A percentile compares a stretch with the other conserved stretches of the same genome.
phyloP scores from a whole-genome alignment of 1,140 invertebrate genomes.

The Aplysia californica region DNA sequence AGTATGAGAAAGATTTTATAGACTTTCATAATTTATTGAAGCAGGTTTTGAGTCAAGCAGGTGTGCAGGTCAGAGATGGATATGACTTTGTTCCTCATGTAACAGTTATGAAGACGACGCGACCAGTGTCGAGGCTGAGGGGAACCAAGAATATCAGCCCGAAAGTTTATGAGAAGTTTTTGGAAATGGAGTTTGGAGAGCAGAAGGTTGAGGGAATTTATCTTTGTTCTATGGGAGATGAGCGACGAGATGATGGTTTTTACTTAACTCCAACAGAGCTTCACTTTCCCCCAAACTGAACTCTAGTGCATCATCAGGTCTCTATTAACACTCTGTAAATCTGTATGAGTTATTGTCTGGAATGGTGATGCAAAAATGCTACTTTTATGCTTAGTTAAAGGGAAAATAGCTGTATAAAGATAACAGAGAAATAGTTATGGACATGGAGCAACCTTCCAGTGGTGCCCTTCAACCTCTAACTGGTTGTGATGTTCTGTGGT shows the following conservation, averaged over 20 bases:
- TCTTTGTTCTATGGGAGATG: conserved; percentile 62
- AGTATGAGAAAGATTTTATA: conserved; percentile 46
- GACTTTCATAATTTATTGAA: conserved; percentile 58
- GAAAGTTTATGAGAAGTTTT: conserved; percentile 49
- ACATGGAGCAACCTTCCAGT: no score
- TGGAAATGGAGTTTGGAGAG: conserved; percentile 55
- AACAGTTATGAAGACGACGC: conserved; percentile 66
- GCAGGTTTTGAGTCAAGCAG: conserved; percentile 51
- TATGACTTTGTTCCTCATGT: conserved; percentile 68
- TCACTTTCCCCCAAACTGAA: no score
- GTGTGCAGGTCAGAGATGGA: conserved; percentile 60
- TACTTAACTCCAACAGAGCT: conserved; percentile 46
- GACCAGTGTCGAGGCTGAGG: conserved; percentile 49
- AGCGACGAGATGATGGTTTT: conserved; percentile 59
- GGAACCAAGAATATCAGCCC: conserved; percentile 51
- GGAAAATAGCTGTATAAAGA: no score
- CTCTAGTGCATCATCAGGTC: no score
- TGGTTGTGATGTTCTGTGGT: no score
- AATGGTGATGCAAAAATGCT: no score
- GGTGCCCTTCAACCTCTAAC: no score
- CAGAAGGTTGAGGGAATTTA: conserved; percentile 59
- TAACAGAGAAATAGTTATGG: no score
- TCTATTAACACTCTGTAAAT: no score
- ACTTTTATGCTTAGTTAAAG: no score
- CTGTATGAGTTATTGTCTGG: no score